A percentile compares a stretch with the other conserved stretches of the same genome.
phyloP scores from a whole-genome alignment of 2,113 vertebrate species.

The Acrocephalus arundinaceus region DNA sequence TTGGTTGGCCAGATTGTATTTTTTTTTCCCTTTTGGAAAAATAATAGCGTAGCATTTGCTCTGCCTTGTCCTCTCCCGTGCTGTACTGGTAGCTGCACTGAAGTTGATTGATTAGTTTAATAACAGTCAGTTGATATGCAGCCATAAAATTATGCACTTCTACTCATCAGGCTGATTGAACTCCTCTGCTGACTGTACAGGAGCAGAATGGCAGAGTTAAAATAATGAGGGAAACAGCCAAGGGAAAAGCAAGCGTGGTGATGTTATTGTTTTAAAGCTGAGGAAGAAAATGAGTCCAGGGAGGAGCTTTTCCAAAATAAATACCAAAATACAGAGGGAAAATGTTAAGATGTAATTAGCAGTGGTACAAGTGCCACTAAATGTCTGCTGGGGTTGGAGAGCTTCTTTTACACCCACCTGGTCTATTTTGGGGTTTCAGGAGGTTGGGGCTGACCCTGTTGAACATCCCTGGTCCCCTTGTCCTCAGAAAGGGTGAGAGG shows the following conservation, averaged over 20 bases:
- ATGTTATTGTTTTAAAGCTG: conserved; percentile 56
- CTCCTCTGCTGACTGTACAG: conserved; percentile 63
- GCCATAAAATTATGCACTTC: conserved; percentile 71
- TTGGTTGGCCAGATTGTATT: neutral
- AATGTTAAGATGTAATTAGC: conserved; percentile 60
- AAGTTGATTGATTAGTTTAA: conserved; percentile 72
- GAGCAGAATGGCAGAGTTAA: conserved; percentile 52
- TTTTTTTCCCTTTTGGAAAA: neutral
- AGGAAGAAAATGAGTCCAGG: conserved; percentile 54
- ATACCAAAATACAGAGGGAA: conserved; percentile 56
- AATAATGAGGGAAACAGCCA: conserved; percentile 51
- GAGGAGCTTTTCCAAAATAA: conserved; percentile 66
- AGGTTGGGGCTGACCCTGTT: neutral
- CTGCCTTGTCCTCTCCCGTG: neutral
- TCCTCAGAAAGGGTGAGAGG: neutral
- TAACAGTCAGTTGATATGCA: conserved; percentile 69
- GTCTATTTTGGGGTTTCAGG: neutral
- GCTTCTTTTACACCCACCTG: neutral
- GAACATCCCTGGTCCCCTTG: accelerated
- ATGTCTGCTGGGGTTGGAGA: neutral
- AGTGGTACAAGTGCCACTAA: conserved; percentile 5
- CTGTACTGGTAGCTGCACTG: conserved; percentile 35
- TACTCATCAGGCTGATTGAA: conserved; percentile 72
- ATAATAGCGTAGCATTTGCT: conserved; percentile 16
- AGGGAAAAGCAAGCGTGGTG: conserved; percentile 28